phyloP scores from a whole-genome alignment of 2,888 invertebrate species.

The Xestobium rufovillosum region DNA sequence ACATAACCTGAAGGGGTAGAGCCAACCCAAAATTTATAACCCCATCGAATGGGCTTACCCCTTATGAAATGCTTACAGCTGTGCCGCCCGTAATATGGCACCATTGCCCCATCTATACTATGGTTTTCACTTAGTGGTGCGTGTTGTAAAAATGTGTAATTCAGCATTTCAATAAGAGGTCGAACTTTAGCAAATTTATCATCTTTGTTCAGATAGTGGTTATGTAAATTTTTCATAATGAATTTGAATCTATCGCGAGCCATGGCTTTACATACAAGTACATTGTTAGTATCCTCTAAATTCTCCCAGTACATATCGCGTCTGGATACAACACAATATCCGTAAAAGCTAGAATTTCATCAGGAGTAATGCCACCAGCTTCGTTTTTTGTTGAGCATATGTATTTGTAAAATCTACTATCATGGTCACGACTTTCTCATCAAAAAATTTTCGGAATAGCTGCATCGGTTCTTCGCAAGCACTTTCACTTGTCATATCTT shows the following conservation, averaged over 20 bases:
- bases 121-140: constrained; percentile 28
- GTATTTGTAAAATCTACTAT: constrained; percentile 9
- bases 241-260: constrained; percentile 29
- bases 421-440: constrained; percentile 7
- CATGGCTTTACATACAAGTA: constrained; percentile 25
- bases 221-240: constrained; percentile 30
- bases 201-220: constrained; percentile 24
- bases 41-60: constrained; percentile 28
- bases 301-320: constrained; percentile 27
- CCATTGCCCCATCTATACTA: constrained; percentile 34
- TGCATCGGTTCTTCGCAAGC: too few relatives aligned
- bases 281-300: constrained; percentile 25
- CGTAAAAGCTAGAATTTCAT: constrained; percentile 23
- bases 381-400: constrained; percentile 14
- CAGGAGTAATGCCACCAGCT: constrained; percentile 11
- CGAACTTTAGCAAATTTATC: constrained; percentile 30
- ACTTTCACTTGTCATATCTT: constrained; percentile 3
- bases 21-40: constrained; percentile 29
- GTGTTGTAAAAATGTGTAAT: constrained; percentile 26
- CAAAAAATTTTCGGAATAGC: constrained; percentile 9
- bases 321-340: constrained; percentile 25
- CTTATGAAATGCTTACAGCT: constrained; percentile 28
- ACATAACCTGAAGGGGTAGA: constrained; percentile 25
- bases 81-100: constrained; percentile 34
- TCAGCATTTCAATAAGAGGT: constrained; percentile 25